phyloP scores from a whole-genome alignment of 30 jellyfish, hydroid and myxozoan genomes.

The Aurelia sp. region DNA sequence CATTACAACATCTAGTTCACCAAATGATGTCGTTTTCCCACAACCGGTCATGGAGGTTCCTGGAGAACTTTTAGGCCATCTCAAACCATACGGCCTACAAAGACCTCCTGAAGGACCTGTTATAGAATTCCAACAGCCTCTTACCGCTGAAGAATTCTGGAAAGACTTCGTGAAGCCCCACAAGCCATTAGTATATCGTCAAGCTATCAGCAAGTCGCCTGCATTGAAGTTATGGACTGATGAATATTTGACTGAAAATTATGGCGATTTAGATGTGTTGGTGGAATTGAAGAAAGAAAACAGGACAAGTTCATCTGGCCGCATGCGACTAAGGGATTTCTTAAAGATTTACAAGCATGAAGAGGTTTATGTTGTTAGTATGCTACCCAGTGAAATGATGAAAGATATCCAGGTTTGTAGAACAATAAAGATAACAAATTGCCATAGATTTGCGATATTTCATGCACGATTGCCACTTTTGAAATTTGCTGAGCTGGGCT shows the following conservation, averaged over 20 bases:
- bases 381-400: conserved; percentile 93
- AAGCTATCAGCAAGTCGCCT: conserved; percentile 75
- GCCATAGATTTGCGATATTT: background rate
- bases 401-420: conserved; percentile 70
- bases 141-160: conserved; percentile 83
- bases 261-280: conserved; percentile 88
- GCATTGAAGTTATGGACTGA: conserved; percentile 86
- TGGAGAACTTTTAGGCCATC: conserved; percentile 78
- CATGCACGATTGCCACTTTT: background rate
- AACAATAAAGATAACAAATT: background rate
- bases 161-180: conserved; percentile 63
- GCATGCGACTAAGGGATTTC: conserved; percentile 82
- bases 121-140: conserved; percentile 75
- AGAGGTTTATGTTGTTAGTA: conserved; percentile 83
- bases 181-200: conserved; percentile 80
- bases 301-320: conserved; percentile 79
- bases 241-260: conserved; percentile 69
- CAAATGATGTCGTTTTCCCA: conserved; percentile 36
- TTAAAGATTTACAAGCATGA: conserved; percentile 64
- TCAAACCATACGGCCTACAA: conserved; percentile 79
- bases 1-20: too few relatives aligned
- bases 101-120: conserved; percentile 85
- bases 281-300: conserved; percentile 88
- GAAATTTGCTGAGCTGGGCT: too few relatives aligned
- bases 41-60: conserved; percentile 50